Percentiles rank a stretch among this genome's conserved stretches.
Evolutionary conservation across 2,113 vertebrate genomes (phyloP).

Genomic region (Plecturocebus donacophilus): DNA sequence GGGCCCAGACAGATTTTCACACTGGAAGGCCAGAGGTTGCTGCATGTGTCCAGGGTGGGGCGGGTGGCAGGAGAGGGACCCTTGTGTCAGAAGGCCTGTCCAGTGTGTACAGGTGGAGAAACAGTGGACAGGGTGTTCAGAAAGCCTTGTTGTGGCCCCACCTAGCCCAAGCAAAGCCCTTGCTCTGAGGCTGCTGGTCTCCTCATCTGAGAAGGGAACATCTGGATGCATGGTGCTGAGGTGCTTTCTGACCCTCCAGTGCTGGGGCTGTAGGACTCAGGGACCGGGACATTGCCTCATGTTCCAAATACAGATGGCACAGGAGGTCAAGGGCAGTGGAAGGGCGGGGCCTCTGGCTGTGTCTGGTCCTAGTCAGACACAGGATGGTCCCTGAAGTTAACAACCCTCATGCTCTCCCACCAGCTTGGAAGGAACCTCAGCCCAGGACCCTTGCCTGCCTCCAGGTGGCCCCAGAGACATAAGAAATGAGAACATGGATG

Average conservation of each 20-base stretch:
- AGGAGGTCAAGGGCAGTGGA: not conserved
- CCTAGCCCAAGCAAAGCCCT: not conserved
- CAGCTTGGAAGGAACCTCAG: not conserved
- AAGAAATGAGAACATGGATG: not conserved
- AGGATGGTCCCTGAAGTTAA: not conserved
- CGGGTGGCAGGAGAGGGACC: not conserved
- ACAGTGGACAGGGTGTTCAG: not conserved
- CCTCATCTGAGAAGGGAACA: not conserved
- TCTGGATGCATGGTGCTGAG: not conserved
- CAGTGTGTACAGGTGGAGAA: not conserved
- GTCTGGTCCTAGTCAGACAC: not conserved
- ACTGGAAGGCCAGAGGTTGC: not conserved
- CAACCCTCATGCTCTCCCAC: not conserved
- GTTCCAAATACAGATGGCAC: not conserved
- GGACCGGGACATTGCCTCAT: not conserved
- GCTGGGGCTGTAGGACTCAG: not conserved
- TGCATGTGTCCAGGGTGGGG: not conserved
- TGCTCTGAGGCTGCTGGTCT: not conserved
- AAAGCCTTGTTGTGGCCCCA: not conserved
- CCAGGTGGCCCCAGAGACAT: not conserved
- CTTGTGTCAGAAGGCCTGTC: not conserved
- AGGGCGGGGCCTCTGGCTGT: not conserved
- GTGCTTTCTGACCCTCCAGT: not conserved
- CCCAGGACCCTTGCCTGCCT: not conserved
- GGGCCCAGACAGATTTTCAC: not conserved